Percentiles rank a stretch among this genome's conserved stretches.
Conservation (phyloP, 2,797 vertebrate genomes). For the Brachyalestes nurse region DNA sequence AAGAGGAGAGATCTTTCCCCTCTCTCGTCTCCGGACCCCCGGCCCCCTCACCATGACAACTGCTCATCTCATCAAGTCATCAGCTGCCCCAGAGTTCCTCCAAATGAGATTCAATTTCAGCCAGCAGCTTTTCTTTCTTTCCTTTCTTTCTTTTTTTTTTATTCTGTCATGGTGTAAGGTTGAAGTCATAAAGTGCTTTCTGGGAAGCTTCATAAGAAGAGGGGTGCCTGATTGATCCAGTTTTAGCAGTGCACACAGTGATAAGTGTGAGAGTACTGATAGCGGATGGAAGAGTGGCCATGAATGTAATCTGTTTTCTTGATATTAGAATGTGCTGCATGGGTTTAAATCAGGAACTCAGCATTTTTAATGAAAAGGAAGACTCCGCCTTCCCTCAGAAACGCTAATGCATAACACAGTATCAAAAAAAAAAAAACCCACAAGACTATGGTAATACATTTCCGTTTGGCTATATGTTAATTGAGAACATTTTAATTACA, state of each 20-base stretch:
- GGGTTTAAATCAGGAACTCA: background rate
- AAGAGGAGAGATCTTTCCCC: constrained; percentile 81
- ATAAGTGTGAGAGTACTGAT: constrained; percentile 6
- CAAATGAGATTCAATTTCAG: constrained; percentile 63
- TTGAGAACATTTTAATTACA: background rate
- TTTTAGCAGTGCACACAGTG: constrained; percentile 50
- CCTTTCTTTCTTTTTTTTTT: constrained; percentile 33
- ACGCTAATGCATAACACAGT: background rate
- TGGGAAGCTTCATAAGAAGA: constrained; percentile 47
- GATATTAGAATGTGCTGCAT: background rate
- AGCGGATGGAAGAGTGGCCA: background rate
- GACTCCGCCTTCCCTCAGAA: background rate
- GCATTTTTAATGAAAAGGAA: background rate
- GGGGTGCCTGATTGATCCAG: constrained; percentile 52
- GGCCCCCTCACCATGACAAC: constrained; percentile 68
- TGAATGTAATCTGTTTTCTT: background rate
- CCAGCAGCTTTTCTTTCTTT: constrained; percentile 20
- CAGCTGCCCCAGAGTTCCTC: constrained; percentile 62
- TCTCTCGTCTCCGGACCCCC: constrained; percentile 41
- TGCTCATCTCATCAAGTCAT: constrained; percentile 69
- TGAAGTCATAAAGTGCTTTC: constrained; percentile 50
- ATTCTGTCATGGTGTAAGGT: constrained; percentile 49
- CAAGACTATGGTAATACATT: background rate
- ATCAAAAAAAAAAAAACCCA: background rate
- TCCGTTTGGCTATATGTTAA: background rate